Base-by-base conservation (phyloP, 2,113 vertebrate genomes). In the Phoxinus phoxinus region DNA sequence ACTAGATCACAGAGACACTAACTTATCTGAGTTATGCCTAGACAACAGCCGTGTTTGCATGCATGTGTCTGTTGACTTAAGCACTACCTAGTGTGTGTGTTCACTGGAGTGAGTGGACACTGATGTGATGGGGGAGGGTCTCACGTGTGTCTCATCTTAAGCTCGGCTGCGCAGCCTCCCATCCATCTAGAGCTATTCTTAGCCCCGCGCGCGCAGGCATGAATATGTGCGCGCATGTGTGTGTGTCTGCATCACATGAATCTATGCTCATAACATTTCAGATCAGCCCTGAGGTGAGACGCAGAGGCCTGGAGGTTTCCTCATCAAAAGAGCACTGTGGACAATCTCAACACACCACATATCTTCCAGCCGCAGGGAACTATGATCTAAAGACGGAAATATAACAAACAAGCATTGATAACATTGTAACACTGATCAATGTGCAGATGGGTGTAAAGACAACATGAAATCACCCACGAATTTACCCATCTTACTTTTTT, bases 131-230 rank as follows among this genome's bases (percentile, higher is more conserved):
- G 37, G 15, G 61, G 25, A 19, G 25, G 37, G 30, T 56, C 61
- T 85, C 51, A 44, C 21, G 72, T 82, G 77, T 63, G 35, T 84
- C 59, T 86, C 67, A 67, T 53, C 61, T 88, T 82, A 58, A 86
- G 73, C 41, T 30, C 51, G 15, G 58, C 23, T 71, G 48, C 27
- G 61, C 69, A 59, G 67, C 75, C 81, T 75, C 69, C 58, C 30
- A 37, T 82, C 71, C 81, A 48, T 71, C 76, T 4, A n/a, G 23
- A 76, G 15, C 75, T 81, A 86, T 88, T 84, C 37, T 86, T 81
- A 84, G 76, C 58, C 27, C 58, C 46, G 51, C 63, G 53, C 63
- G 59, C 63, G 53, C 69, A 75, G 75, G 53, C 32, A 48, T 74
- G 32, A 69, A 69, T 61, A 13, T 44, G 73, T 78, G 84, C 44